Evolutionary conservation across 2,797 vertebrate genomes (phyloP).

Genomic region (Halcyon leucocephala): DNA sequence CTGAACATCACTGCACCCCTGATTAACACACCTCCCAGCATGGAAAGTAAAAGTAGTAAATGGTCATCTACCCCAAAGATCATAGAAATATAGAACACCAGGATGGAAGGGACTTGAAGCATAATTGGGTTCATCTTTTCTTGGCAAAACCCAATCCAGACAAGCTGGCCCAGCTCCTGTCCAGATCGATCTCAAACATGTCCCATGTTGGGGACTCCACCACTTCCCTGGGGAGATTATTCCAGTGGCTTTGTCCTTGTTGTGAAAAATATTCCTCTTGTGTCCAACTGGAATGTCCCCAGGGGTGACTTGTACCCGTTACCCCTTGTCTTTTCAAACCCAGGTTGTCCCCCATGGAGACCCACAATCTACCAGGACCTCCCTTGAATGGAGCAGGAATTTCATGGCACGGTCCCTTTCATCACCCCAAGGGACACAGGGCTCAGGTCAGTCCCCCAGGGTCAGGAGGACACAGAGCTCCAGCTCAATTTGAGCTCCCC

Average conservation of each 20-base stretch:
- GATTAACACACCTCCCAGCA: not conserved
- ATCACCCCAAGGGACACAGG: not conserved
- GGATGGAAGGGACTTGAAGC: not conserved
- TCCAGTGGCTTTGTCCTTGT: not conserved
- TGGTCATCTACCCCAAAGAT: not conserved
- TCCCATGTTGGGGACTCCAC: not conserved
- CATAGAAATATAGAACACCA: not conserved
- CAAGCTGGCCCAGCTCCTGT: not conserved
- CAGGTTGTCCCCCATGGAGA: not conserved
- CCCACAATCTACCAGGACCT: not conserved
- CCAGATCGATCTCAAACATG: not conserved
- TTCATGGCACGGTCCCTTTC: not conserved
- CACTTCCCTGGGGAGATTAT: not conserved
- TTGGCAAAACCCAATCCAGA: not conserved
- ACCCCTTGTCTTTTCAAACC: not conserved
- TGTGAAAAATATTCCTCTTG: not conserved
- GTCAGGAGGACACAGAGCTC: not conserved
- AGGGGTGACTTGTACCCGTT: not conserved
- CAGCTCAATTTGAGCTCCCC: not conserved
- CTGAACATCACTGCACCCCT: accelerated
- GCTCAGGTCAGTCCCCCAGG: not conserved
- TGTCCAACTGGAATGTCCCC: not conserved
- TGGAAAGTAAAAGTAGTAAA: accelerated
- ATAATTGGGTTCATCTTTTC: not conserved
- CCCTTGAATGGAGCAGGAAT: not conserved